Percentiles rank a stretch among this genome's conserved stretches.
These are phyloP conservation scores for Xiphias gladius DNA, from an alignment of 2,113 vertebrate genomes.

Conservation along the genomic window DNA sequence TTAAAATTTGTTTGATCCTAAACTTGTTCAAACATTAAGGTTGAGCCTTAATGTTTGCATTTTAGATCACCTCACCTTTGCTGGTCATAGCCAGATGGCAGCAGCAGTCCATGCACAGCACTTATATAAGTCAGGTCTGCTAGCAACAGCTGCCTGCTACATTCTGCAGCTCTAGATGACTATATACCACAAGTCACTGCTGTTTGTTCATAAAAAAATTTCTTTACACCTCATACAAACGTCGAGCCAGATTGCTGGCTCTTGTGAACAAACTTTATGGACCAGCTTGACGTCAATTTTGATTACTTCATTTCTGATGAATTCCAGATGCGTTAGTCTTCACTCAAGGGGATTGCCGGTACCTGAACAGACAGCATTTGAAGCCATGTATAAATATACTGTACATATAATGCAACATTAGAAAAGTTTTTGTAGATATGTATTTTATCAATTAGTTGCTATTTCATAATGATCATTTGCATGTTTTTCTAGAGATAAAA, in stretches of 20 bases:
- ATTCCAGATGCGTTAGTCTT: constrained; percentile 82
- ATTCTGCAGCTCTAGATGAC: constrained; percentile 67
- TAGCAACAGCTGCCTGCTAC: constrained; percentile 73
- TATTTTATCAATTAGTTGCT: constrained; percentile 10
- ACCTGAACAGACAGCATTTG: constrained; percentile 72
- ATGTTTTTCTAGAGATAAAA: background rate
- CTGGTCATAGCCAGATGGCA: constrained; percentile 72
- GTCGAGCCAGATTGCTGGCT: constrained; percentile 65
- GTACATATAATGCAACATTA: background rate
- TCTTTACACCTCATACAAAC: constrained; percentile 44
- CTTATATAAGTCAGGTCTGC: constrained; percentile 74
- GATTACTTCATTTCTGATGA: constrained; percentile 82
- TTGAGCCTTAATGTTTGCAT: constrained; percentile 39
- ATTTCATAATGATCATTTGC: background rate
- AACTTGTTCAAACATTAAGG: constrained; percentile 15
- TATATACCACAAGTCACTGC: constrained; percentile 52
- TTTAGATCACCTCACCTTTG: constrained; percentile 63
- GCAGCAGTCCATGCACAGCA: constrained; percentile 64
- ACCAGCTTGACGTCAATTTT: constrained; percentile 79
- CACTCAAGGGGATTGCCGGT: constrained; percentile 51
- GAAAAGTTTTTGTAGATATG: background rate
- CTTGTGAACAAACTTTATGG: constrained; percentile 76
- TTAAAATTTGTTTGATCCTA: constrained; percentile 29
- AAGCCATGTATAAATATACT: constrained; percentile 59
- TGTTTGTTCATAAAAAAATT: constrained; percentile 72